Evolutionary conservation across 2,888 invertebrate genomes (phyloP).

Genomic region (Lithophane ornitopus): DNA sequence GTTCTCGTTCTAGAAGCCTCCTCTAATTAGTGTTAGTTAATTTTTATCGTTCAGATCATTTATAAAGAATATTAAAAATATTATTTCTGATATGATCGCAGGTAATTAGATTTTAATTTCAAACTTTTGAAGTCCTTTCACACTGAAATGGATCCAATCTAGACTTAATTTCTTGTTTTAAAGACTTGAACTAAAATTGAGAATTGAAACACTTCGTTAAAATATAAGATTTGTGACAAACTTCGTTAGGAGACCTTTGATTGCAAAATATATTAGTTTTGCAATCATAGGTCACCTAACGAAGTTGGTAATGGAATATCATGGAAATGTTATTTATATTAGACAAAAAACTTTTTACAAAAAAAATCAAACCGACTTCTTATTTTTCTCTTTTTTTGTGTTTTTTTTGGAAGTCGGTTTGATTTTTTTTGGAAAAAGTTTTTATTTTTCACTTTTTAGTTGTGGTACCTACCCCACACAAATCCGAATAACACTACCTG

Average conservation of each 20-base stretch:
- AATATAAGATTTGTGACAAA: constrained; percentile 20
- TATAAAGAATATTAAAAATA: neutral
- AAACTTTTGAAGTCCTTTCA: constrained; percentile 27
- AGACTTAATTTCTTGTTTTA: constrained; percentile 12
- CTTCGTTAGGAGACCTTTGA: neutral
- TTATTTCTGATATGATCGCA: neutral
- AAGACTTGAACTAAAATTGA: constrained; percentile 8
- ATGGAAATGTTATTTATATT: too few relatives aligned
- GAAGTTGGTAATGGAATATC: too few relatives aligned
- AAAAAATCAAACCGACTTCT: too few relatives aligned
- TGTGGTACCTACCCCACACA: too few relatives aligned
- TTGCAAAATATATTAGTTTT: constrained; percentile 1
- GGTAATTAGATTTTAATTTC: neutral
- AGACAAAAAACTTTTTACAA: too few relatives aligned
- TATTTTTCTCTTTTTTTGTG: too few relatives aligned
- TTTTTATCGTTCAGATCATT: too few relatives aligned
- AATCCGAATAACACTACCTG: too few relatives aligned
- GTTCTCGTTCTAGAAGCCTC: neutral
- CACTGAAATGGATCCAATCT: constrained; percentile 33
- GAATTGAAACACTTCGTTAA: constrained; percentile 12
- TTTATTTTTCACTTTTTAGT: too few relatives aligned
- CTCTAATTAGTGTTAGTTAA: neutral
- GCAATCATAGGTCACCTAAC: too few relatives aligned
- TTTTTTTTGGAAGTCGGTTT: too few relatives aligned
- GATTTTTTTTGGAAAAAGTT: too few relatives aligned